These are phyloP conservation scores for Megalopta genalis DNA, from an alignment of 1,140 invertebrate genomes.

Conservation along the genomic window DNA sequence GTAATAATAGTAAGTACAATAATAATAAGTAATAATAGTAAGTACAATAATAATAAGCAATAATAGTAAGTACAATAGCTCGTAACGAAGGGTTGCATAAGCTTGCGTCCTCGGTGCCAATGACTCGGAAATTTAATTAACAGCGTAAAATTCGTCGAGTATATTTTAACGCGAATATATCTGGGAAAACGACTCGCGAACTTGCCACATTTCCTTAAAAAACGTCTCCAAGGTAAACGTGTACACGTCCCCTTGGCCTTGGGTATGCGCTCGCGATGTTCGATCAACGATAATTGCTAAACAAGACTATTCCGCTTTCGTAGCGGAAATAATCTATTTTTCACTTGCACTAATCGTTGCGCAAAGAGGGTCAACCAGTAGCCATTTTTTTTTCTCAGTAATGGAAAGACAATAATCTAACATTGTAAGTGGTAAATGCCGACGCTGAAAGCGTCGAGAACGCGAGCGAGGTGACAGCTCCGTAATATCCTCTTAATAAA, in stretches of 20 bases:
- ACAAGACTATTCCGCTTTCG: no score
- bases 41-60: no score
- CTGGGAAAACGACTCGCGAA: neutral
- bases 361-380: no score
- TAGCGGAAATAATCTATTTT: neutral
- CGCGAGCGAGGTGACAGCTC: no score
- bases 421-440: no score
- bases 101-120: neutral
- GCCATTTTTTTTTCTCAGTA: no score
- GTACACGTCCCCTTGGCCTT: neutral
- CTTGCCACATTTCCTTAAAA: constrained; percentile 4
- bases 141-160: neutral
- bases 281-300: no score
- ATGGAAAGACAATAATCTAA: no score
- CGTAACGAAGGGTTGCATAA: neutral
- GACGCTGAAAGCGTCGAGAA: no score
- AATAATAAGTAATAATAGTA: no score
- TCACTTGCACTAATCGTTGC: neutral
- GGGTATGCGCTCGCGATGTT: neutral
- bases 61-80: neutral
- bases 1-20: no score
- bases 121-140: neutral
- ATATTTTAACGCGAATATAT: neutral
- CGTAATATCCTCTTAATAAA: no score
- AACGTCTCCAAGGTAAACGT: neutral